phyloP scores from a whole-genome alignment of 2,113 vertebrate species.

The Etheostoma spectabile region DNA sequence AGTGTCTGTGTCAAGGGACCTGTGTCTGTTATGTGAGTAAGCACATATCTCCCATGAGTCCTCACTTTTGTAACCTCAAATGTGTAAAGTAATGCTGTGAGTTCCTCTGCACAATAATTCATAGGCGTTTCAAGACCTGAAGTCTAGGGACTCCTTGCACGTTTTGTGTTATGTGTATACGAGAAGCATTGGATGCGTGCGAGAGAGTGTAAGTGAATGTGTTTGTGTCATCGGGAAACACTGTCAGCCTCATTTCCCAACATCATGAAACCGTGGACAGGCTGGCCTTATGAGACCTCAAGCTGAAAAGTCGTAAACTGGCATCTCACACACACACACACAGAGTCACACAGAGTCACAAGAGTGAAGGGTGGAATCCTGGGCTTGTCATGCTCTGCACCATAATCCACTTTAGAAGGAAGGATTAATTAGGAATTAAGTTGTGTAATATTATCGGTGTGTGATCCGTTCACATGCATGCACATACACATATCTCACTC shows the following conservation, averaged over 20 bases:
- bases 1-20: conserved; percentile 61
- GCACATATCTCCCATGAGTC: conserved; percentile 52
- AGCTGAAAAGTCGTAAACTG: conserved; percentile 60
- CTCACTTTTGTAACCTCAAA: conserved; percentile 45
- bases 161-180: conserved; percentile 12
- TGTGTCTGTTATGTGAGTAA: conserved; percentile 63
- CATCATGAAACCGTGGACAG: conserved; percentile 67
- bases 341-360: conserved; percentile 23
- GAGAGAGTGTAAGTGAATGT: background rate
- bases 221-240: conserved; percentile 59
- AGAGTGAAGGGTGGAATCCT: conserved; percentile 64
- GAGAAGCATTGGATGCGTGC: background rate
- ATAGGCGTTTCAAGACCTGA: conserved; percentile 62
- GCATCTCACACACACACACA: conserved; percentile 16
- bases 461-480: conserved; percentile 59
- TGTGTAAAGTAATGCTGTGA: conserved; percentile 65
- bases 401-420: conserved; percentile 80
- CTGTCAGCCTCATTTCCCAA: conserved; percentile 71
- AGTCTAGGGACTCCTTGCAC: conserved; percentile 33
- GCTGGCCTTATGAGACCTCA: conserved; percentile 60
- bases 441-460: conserved; percentile 81
- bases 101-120: conserved; percentile 64
- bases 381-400: conserved; percentile 75
- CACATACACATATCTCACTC: conserved; percentile 41
- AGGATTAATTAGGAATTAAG: conserved; percentile 85